Percentiles rank a stretch among this genome's conserved stretches.
These are phyloP conservation scores for Pandemis cinnamomeana DNA, from an alignment of 2,888 invertebrate genomes.

Conservation along the genomic window DNA sequence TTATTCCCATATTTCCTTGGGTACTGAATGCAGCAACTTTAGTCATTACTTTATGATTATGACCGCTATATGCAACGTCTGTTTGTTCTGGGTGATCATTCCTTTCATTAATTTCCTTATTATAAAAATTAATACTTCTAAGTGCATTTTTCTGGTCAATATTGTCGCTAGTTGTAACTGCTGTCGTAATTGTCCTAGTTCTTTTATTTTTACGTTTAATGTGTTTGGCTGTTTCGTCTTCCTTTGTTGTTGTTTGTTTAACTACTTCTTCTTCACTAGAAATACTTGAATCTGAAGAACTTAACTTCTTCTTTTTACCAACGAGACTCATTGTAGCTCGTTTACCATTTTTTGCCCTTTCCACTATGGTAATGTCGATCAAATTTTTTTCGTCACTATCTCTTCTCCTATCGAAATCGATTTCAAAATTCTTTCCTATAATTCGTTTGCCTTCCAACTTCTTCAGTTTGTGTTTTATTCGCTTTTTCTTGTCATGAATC, in stretches of 20 bases:
- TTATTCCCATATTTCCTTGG: not conserved
- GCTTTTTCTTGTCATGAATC: not conserved
- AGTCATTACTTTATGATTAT: not conserved
- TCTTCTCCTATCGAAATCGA: not conserved
- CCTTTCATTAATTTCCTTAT: not conserved
- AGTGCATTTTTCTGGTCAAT: not conserved
- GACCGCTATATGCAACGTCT: not conserved
- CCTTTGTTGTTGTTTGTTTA: not conserved
- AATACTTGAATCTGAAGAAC: not conserved
- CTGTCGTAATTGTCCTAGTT: not conserved
- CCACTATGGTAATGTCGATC: not conserved
- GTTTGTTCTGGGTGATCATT: not conserved
- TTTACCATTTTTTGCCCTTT: not conserved
- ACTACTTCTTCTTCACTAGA: not conserved
- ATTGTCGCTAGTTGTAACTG: not conserved
- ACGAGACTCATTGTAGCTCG: not conserved
- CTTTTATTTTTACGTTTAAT: not conserved
- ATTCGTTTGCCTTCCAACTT: not conserved
- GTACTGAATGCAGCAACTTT: not conserved
- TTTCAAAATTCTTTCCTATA: slow-evolving; percentile 1
- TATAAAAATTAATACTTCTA: not conserved
- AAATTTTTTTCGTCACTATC: not conserved
- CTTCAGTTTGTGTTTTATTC: not conserved
- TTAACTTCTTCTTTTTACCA: not conserved
- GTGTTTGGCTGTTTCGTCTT: not conserved